Evolutionary conservation across 2,797 vertebrate genomes (phyloP), one percentile per base, ranked within the genome.

Genomic region (Coracias cyanogaster): DNA sequence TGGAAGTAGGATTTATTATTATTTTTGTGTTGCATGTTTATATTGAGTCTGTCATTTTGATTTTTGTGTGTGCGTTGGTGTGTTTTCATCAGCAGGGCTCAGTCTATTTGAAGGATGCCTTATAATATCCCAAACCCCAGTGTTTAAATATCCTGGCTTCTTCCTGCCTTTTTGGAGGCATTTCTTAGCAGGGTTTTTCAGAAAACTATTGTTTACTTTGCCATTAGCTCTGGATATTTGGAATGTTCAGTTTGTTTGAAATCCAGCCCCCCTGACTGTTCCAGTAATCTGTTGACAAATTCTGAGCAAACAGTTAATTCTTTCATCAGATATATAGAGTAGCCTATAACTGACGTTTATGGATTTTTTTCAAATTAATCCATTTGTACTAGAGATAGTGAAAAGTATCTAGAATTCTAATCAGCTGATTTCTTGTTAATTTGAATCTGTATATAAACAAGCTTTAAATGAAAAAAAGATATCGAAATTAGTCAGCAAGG

Each of bases 321-420:
- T 80, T 88, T 65, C 9, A 25, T 69, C 37, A 65, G 26, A 18
- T 25, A 49, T 22, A 52, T 5, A 39, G 6, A 58, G 17, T 45
- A 82, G 16, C 10, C n/a, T 86, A 10, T 48, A 79, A 78, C 15
- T 67, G 15, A 5, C 55, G n/a, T 66, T 92, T 66, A 51, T 22
- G 12, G 16, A 10, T 33, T 83, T 95, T 51, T 94, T 84, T 51
- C 51, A 82, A 58, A 83, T 89, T 69, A 81, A 88, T 65, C 46
- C 29, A 31, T 58, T 95, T 86, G 39, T 72, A 51, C 43, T 51
- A 76, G 18, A 93, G 66, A 12, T 54, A 77, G 28, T 54, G 41
- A 82, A 93, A 90, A 90, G 28, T 80, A 82, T 61, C 55, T 89
- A 51, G 83, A 96, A 93, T 85, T 85, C 45, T 89, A 89, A 93